A percentile compares a stretch with the other conserved stretches of the same genome.
Conservation (phyloP, 2,113 vertebrate species). For the Lethenteron camtschaticum region DNA sequence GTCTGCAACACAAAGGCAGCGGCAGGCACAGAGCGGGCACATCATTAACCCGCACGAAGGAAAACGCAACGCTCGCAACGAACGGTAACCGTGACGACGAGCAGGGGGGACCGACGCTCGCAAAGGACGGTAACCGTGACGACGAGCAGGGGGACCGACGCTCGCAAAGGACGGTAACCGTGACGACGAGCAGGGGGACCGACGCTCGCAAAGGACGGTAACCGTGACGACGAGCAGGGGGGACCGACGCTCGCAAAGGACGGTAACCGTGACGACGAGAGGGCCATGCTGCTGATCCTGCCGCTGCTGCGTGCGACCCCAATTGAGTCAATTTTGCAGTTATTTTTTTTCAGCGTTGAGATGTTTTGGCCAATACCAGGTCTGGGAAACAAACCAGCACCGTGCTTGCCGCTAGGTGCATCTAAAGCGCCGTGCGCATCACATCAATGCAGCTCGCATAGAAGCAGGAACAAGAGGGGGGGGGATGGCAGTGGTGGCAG, state of each 20-base stretch:
- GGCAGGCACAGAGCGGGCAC: no score
- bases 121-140: neutral
- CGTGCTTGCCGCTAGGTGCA: no score
- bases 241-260: neutral
- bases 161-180: neutral
- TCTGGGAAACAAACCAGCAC: no score
- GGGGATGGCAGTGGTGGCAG: no score
- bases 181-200: neutral
- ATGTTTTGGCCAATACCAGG: no score
- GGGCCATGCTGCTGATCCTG: neutral
- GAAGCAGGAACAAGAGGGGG: no score
- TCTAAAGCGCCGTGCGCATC: no score
- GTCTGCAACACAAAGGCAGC: conserved; percentile 22
- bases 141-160: neutral
- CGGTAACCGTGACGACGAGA: neutral
- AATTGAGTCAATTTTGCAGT: no score
- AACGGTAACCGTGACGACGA: neutral
- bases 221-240: neutral
- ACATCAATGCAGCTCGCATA: no score
- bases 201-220: neutral
- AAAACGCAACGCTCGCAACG: conserved; percentile 3
- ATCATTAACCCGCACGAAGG: neutral
- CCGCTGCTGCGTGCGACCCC: no score
- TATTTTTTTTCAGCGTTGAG: no score
- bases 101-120: neutral